Conservation (phyloP, 2,888 invertebrate genomes). For the Terebella lapidaria region DNA sequence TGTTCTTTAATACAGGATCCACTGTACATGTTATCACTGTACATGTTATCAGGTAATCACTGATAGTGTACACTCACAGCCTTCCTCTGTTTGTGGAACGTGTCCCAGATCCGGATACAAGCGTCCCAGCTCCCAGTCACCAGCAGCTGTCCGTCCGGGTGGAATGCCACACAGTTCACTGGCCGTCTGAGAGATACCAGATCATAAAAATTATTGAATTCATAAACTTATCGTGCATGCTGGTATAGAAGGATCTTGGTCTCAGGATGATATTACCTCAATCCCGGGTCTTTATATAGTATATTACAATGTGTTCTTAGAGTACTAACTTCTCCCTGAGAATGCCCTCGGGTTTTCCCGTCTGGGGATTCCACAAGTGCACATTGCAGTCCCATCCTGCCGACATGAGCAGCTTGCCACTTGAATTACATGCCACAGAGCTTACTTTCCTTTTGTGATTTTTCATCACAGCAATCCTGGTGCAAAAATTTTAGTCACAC, state of each 20-base stretch:
- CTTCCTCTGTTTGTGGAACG: slow-evolving; percentile 40
- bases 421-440: slow-evolving; percentile 35
- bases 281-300: too few relatives aligned
- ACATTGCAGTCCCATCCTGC: slow-evolving; percentile 50
- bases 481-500: too few relatives aligned
- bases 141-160: slow-evolving; percentile 46
- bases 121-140: slow-evolving; percentile 52
- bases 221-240: neutral
- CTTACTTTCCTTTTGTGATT: slow-evolving; percentile 44
- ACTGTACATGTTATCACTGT: too few relatives aligned
- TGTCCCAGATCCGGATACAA: slow-evolving; percentile 45
- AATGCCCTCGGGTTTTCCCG: slow-evolving; percentile 26
- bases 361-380: slow-evolving; percentile 41
- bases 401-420: slow-evolving; percentile 42
- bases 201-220: neutral
- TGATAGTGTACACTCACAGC: slow-evolving; percentile 36
- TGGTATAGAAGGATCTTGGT: too few relatives aligned
- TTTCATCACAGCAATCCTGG: slow-evolving; percentile 31
- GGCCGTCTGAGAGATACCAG: slow-evolving; percentile 29
- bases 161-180: slow-evolving; percentile 51
- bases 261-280: too few relatives aligned
- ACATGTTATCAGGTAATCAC: too few relatives aligned
- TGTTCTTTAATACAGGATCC: too few relatives aligned
- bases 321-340: slow-evolving; percentile 4
- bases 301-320: too few relatives aligned